Conservation (phyloP, 2,113 vertebrate genomes). For the Acrocephalus kingi region DNA sequence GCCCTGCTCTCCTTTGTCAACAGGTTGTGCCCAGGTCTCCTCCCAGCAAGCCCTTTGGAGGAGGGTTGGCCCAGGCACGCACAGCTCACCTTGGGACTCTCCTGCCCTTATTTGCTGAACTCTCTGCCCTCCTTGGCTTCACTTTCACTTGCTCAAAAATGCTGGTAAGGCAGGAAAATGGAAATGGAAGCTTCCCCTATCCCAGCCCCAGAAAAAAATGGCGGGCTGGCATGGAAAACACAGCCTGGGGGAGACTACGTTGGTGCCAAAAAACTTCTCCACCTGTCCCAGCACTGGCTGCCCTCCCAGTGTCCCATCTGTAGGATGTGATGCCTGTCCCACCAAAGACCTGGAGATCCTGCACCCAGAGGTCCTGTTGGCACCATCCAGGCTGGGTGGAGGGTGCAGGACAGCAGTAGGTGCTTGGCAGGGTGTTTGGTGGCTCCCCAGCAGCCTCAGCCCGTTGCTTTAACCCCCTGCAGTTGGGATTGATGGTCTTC, state of each 20-base stretch:
- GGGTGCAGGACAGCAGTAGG: neutral
- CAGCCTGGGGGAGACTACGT: fast-evolving
- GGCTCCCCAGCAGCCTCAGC: neutral
- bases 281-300: neutral
- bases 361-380: too few relatives aligned
- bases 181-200: neutral
- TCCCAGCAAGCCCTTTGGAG: neutral
- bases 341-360: neutral
- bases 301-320: neutral
- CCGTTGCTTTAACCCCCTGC: neutral
- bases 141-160: neutral
- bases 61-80: neutral
- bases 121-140: neutral
- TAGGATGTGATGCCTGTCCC: fast-evolving
- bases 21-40: neutral
- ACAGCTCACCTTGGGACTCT: neutral
- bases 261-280: neutral
- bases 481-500: neutral
- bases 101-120: neutral
- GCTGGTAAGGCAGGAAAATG: neutral
- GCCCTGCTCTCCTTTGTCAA: neutral
- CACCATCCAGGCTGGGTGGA: neutral
- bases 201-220: neutral
- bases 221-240: neutral
- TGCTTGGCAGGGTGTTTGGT: neutral